phyloP scores from a whole-genome alignment of 2,113 vertebrate species.

The Antechinus flavipes region DNA sequence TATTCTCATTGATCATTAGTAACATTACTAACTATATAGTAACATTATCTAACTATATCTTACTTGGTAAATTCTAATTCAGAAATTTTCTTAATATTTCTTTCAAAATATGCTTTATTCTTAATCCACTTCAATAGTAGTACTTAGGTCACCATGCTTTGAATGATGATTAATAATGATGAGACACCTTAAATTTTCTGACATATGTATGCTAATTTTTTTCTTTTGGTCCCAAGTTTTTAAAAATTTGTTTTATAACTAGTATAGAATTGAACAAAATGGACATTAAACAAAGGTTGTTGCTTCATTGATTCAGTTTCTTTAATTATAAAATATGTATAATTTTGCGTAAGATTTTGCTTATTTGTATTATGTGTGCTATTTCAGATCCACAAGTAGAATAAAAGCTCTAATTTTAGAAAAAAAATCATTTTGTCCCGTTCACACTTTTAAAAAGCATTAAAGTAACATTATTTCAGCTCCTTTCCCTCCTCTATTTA shows the following conservation, averaged over 20 bases:
- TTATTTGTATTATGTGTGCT: background rate
- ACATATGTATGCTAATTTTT: slow-evolving; percentile 42
- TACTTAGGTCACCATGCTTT: background rate
- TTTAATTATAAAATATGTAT: background rate
- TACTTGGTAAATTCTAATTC: background rate
- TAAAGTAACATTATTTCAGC: background rate
- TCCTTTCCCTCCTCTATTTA: background rate
- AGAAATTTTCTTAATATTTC: background rate
- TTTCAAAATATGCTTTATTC: background rate
- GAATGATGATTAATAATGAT: background rate
- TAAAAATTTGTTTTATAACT: slow-evolving; percentile 40
- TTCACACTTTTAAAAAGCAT: background rate
- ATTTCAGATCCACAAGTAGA: background rate
- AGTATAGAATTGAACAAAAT: background rate
- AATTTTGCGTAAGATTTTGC: slow-evolving; percentile 12
- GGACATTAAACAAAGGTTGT: background rate
- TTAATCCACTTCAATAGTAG: background rate
- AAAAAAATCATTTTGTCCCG: background rate
- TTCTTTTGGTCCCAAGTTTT: slow-evolving; percentile 21
- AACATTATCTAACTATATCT: background rate
- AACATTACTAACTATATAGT: background rate
- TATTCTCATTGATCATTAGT: background rate
- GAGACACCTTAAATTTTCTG: background rate
- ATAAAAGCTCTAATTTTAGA: background rate
- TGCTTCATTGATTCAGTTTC: slow-evolving; percentile 22